Percentiles rank a stretch among this genome's conserved stretches.
Evolutionary conservation across 1,140 invertebrate genomes (phyloP).

Genomic region (Ostrea edulis): DNA sequence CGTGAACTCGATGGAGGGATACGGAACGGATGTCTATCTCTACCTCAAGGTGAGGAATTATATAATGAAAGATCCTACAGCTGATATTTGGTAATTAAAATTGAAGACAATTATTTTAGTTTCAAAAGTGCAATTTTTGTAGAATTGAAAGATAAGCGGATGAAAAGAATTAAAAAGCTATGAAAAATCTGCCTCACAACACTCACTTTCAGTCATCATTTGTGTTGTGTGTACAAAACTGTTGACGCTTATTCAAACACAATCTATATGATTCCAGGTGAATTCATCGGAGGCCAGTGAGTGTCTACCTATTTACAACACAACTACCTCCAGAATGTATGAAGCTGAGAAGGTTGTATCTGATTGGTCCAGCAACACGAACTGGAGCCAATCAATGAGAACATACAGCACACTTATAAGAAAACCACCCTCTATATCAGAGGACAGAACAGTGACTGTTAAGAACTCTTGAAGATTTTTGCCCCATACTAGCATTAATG

Average conservation of each 20-base stretch:
- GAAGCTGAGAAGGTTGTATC: conserved; percentile 86
- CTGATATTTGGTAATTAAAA: background rate
- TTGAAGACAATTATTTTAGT: too few species aligned
- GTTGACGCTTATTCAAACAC: too few species aligned
- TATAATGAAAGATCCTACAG: background rate
- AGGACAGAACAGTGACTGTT: background rate
- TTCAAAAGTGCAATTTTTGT: too few species aligned
- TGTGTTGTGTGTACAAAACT: too few species aligned
- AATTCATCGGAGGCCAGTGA: conserved; percentile 97
- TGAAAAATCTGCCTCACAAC: background rate
- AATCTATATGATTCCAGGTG: conserved; percentile 84
- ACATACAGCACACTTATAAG: background rate
- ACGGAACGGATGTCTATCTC: conserved; percentile 97
- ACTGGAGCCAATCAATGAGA: conserved; percentile 47
- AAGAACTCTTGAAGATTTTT: background rate
- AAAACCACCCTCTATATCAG: background rate
- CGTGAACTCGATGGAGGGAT: conserved; percentile 95
- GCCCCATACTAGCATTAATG: background rate
- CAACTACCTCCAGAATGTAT: conserved; percentile 95
- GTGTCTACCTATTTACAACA: conserved; percentile 96
- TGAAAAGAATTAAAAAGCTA: too few species aligned
- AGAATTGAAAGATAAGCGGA: too few species aligned
- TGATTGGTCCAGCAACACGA: conserved; percentile 86
- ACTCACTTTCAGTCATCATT: background rate
- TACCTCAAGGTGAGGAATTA: conserved; percentile 92